Evolutionary conservation across 2,888 invertebrate species (phyloP).

Genomic region (Hipparchia semele): DNA sequence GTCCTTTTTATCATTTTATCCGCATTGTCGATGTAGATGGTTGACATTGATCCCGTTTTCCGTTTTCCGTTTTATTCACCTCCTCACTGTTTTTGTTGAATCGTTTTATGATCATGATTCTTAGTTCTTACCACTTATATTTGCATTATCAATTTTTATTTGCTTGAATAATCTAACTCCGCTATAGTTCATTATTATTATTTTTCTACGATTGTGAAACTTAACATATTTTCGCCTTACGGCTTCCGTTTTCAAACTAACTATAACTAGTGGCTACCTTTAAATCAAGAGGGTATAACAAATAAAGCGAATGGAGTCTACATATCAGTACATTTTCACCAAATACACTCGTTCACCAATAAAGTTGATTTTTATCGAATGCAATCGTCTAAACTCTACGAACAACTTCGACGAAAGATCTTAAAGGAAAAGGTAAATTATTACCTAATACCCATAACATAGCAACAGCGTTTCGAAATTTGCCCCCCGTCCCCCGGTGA

Average conservation of each 20-base stretch:
- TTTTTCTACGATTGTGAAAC: no score
- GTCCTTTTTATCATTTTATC: conserved; percentile 1
- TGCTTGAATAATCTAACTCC: background rate
- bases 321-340: no score
- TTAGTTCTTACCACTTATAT: no score
- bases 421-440: conserved; percentile 50
- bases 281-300: no score
- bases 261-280: no score
- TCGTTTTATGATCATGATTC: background rate
- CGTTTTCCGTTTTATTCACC: background rate
- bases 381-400: conserved; percentile 6
- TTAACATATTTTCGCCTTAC: no score
- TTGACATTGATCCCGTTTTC: background rate
- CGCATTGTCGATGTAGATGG: background rate
- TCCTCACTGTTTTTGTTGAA: background rate
- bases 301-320: no score
- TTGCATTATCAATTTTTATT: background rate
- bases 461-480: conserved; percentile 57
- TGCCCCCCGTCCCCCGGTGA: conserved; percentile 43
- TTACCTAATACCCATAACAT: conserved; percentile 66
- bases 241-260: no score
- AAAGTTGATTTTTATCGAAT: conserved; percentile 1
- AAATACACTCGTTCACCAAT: background rate
- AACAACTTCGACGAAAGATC: conserved; percentile 41
- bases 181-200: no score